Conservation (phyloP, 2,888 invertebrate species). For the Drosophila siamana region DNA sequence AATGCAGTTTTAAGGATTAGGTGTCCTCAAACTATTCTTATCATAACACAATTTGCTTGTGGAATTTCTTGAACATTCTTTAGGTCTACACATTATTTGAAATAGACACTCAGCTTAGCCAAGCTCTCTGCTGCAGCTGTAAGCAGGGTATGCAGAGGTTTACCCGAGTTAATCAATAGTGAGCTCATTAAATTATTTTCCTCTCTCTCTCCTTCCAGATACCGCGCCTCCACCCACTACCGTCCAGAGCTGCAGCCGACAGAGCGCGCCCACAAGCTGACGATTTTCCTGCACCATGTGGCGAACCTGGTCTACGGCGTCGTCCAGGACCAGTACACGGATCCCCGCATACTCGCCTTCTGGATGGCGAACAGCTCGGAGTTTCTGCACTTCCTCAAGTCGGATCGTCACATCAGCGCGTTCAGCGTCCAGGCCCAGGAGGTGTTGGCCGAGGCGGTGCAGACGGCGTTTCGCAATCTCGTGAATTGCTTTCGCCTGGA, state of each 20-base stretch:
- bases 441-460: slow-evolving; percentile 96
- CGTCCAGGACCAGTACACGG: slow-evolving; percentile 94
- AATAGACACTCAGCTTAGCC: no score
- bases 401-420: slow-evolving; percentile 96
- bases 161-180: slow-evolving; percentile 10
- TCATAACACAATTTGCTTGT: no score
- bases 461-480: slow-evolving; percentile 93
- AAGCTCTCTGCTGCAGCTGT: no score
- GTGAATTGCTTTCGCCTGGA: slow-evolving; percentile 93
- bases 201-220: slow-evolving; percentile 88
- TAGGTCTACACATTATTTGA: no score
- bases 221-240: slow-evolving; percentile 97
- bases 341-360: slow-evolving; percentile 94
- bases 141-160: no score
- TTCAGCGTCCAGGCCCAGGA: slow-evolving; percentile 97
- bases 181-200: background rate
- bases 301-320: slow-evolving; percentile 94
- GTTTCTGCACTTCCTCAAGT: slow-evolving; percentile 97
- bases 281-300: slow-evolving; percentile 95
- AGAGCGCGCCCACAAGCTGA: slow-evolving; percentile 95
- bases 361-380: slow-evolving; percentile 99
- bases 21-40: no score
- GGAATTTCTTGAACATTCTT: no score
- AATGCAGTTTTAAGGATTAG: no score
- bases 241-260: slow-evolving; percentile 96